Base-by-base conservation (phyloP, 2,113 vertebrate species). In the Bostrychus sinensis region DNA sequence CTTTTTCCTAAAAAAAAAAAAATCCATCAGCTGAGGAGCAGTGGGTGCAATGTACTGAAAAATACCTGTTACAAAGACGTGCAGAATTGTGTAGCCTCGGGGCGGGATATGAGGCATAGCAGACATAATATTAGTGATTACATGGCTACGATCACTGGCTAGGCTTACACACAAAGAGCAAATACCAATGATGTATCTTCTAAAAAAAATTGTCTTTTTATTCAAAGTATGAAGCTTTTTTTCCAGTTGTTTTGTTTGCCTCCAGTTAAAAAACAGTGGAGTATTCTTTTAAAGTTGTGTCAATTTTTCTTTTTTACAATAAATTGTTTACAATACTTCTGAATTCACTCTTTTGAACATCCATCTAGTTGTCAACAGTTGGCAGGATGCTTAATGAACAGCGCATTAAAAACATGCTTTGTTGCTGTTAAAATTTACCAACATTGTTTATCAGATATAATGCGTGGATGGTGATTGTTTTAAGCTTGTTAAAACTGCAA, bases 51-150 rank as follows among this genome's bases (percentile, higher is more conserved):
- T 70, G 65, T 10, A 50, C 75, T 72, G 78, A 84, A 86, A 89
- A 88, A 83, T 67, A 81, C 74, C 68, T 0, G 14, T 14, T 39
- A 1, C 26, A 37, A 45, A 66, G 39, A 43, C 39, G 41, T 16
- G 6, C 38, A 23, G 41, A 66, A 68, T 11, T 20, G 8, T 26
- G 59, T 66, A 38, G 77, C 86, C 80, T 42, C 62, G 6, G 16
- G 86, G 77, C 12, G 36, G 65, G 75, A 83, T 73, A 39, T 64
- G 74, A 70, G 55, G 72, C 60, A 84, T 83, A 86, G 72, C 80
- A 86, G 82, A 83, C 70, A 69, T 85, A 76, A 84, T 85, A 78
- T 86, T 72, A 72, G 78, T 66, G 76, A 84, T 86, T 66, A 28
- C 58, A 70, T 41, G 38, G 63, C 65, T 72, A 28, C 65, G 64